These are phyloP conservation scores for Dione vanillae DNA, from an alignment of 2,888 invertebrate genomes.

Conservation along the genomic window DNA sequence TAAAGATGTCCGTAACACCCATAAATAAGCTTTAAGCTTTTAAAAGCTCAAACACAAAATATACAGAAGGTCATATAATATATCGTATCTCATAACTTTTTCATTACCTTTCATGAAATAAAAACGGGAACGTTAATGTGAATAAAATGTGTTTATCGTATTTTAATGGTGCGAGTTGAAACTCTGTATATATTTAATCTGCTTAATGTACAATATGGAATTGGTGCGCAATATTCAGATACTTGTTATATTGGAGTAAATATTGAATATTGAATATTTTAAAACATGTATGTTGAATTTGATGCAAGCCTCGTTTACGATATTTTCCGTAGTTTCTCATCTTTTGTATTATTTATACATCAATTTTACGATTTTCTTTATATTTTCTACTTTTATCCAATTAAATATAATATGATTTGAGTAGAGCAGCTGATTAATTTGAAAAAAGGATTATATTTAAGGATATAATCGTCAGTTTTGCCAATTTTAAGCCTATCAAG, in stretches of 20 bases:
- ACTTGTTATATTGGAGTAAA: constrained; percentile 1
- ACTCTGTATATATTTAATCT: constrained; percentile 30
- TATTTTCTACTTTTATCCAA: too few relatives aligned
- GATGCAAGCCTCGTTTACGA: background rate
- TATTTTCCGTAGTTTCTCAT: background rate
- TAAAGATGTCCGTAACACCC: constrained; percentile 31
- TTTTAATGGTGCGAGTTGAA: constrained; percentile 30
- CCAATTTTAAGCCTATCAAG: too few relatives aligned
- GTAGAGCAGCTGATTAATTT: too few relatives aligned
- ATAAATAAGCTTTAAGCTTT: constrained; percentile 43
- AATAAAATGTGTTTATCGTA: constrained; percentile 31
- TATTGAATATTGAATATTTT: constrained; percentile 3
- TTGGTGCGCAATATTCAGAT: constrained; percentile 5
- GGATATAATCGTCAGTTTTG: too few relatives aligned
- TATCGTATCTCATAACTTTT: constrained; percentile 38
- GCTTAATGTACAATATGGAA: constrained; percentile 31
- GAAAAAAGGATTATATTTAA: too few relatives aligned
- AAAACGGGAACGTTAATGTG: constrained; percentile 31
- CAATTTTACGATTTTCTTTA: background rate
- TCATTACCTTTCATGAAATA: constrained; percentile 35
- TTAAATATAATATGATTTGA: too few relatives aligned
- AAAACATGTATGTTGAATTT: background rate
- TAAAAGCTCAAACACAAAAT: constrained; percentile 39
- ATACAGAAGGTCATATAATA: constrained; percentile 31
- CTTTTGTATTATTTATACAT: background rate